Evolutionary conservation across 1,140 invertebrate species (phyloP).

Genomic region (Eurytemora carolleeae): DNA sequence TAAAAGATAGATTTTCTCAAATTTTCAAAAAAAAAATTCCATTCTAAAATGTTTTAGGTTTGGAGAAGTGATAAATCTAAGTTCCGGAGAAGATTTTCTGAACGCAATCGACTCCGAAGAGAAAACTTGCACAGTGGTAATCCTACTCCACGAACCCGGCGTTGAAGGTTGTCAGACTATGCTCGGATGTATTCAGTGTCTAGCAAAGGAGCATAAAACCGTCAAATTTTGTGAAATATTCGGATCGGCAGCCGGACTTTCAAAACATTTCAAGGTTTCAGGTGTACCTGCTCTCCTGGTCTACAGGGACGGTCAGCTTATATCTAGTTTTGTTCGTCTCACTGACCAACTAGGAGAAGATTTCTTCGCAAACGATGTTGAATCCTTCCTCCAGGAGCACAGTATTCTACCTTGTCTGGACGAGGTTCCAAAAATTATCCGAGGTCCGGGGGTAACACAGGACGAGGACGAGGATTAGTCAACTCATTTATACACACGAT

Average conservation of each 20-base stretch:
- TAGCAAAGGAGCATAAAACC: conserved; percentile 58
- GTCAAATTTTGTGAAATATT: conserved; percentile 79
- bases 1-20: no score
- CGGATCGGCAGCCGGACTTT: conserved; percentile 32
- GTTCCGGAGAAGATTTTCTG: conserved; percentile 52
- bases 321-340: conserved; percentile 78
- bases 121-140: conserved; percentile 57
- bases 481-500: no score
- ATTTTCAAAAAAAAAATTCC: no score
- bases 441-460: no score
- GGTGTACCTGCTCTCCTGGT: conserved; percentile 78
- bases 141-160: conserved; percentile 65
- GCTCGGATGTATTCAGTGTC: conserved; percentile 55
- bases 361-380: conserved; percentile 71
- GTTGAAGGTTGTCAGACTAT: conserved; percentile 54
- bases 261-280: conserved; percentile 35
- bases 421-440: not conserved
- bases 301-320: conserved; percentile 68
- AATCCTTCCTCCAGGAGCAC: conserved; percentile 63
- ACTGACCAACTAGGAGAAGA: conserved; percentile 69
- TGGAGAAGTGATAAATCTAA: conserved; percentile 37
- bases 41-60: no score
- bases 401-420: conserved; percentile 9
- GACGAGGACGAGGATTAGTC: no score
- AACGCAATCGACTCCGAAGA: conserved; percentile 72